These are phyloP conservation scores for Lateolabrax maculatus DNA, from an alignment of 2,797 vertebrate species.

Conservation along the genomic window DNA sequence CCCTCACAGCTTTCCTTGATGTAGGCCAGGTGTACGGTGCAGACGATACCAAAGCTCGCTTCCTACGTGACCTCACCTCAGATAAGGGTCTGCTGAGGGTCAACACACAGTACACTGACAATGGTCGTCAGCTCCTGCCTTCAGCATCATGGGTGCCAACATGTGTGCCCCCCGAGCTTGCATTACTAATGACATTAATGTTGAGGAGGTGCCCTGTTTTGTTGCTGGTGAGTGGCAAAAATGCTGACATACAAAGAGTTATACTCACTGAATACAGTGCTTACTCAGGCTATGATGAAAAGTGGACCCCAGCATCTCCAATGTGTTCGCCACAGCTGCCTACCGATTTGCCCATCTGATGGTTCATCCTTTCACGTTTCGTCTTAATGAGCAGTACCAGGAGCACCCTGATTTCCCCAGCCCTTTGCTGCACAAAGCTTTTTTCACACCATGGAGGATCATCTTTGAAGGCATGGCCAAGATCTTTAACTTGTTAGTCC, in stretches of 20 bases:
- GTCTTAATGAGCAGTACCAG: constrained; percentile 81
- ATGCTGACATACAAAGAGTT: background rate
- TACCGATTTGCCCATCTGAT: constrained; percentile 89
- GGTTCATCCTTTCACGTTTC: constrained; percentile 86
- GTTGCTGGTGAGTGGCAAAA: constrained; percentile 82
- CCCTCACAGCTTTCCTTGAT: constrained; percentile 88
- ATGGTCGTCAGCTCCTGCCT: constrained; percentile 83
- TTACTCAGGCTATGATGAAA: constrained; percentile 85
- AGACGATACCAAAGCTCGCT: constrained; percentile 73
- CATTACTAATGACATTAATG: constrained; percentile 45
- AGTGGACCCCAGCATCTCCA: constrained; percentile 88
- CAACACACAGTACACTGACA: constrained; percentile 83
- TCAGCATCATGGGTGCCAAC: constrained; percentile 64
- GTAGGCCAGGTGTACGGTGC: constrained; percentile 88
- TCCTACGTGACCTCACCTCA: constrained; percentile 81
- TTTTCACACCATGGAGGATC: constrained; percentile 88
- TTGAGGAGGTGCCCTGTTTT: constrained; percentile 88
- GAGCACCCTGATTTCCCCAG: constrained; percentile 65
- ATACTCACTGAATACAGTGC: background rate
- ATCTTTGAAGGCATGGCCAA: constrained; percentile 83
- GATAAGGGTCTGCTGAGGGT: constrained; percentile 86
- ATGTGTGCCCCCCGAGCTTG: constrained; percentile 84
- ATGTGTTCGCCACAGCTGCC: constrained; percentile 89
- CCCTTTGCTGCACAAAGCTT: constrained; percentile 79
- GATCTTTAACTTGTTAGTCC: background rate